Evolutionary conservation across 2,888 invertebrate genomes (phyloP), one percentile per base, ranked within the genome.

Genomic region (Himalopsyche anomala): DNA sequence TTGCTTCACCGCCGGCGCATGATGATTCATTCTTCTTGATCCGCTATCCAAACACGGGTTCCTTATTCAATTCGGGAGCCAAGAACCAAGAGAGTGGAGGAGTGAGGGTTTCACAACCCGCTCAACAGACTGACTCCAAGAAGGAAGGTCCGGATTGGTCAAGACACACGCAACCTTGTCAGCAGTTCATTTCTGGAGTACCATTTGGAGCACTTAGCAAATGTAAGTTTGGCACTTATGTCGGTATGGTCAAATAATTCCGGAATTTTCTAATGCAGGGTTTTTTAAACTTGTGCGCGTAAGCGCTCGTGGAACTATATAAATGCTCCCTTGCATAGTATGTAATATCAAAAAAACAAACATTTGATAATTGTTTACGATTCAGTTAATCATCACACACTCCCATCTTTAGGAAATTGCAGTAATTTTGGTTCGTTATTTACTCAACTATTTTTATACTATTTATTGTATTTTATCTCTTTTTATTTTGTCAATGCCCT

Each of bases 1-100:
- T 93, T 88, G 91, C 93, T 51, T 96, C 96, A 28, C 96, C 96
- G 36, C 96, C 96, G 3, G 94, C 95, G 42, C 94, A 95, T 74
- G 96, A 96, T 91, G 96, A 96, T 90, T 95, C 94, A 83, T 96
- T 96, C 90, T 95, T 95, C 91, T 94, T 94, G 90, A 94, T 95
- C 89, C 94, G 95, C 83, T 96, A 96, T 90, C 95, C 94, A 17
- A 93, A 91, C 89, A 90, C 92, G 9, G 91, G 92, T 54, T 90
- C 89, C n/a, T 87, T 93, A 80, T 92, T 92, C 40, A 90, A 83
- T 81, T 90, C 9, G 90, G 90, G 81, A 90, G 90, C 55, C 91
- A 91, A 15, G 84, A 91, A 90, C 88, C 91, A 91, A 81, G 89
- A 91, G 62, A 89, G 90, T 19, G 89, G 90, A 1, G 91, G 90